Evolutionary conservation across 2,797 vertebrate species (phyloP).

Genomic region (Cheirogaleus major): DNA sequence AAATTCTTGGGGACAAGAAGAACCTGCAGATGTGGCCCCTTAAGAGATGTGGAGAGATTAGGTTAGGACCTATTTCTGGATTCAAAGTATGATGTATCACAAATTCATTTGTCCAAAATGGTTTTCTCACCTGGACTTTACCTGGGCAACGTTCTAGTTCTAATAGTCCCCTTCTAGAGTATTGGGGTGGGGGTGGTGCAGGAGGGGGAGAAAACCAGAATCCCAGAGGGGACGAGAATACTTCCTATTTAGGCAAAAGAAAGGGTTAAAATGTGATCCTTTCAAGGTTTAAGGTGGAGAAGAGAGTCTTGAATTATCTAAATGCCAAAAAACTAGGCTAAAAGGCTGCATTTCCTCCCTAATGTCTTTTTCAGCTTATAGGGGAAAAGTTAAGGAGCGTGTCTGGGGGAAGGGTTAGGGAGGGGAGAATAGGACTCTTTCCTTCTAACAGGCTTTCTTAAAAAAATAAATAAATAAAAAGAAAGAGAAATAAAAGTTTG

Average conservation of each 20-base stretch:
- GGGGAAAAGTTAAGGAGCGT: slow-evolving; percentile 58
- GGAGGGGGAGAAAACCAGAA: neutral
- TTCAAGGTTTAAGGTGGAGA: neutral
- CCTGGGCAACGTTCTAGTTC: neutral
- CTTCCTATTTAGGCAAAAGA: neutral
- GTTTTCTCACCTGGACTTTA: neutral
- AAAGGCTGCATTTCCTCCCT: neutral
- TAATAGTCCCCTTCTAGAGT: neutral
- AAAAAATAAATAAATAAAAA: neutral
- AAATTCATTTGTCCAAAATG: neutral
- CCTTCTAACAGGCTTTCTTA: slow-evolving; percentile 39
- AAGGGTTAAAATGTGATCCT: slow-evolving; percentile 57
- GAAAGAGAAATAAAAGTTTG: slow-evolving; percentile 53
- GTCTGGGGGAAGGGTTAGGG: slow-evolving; percentile 20
- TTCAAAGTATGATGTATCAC: neutral
- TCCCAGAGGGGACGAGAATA: neutral
- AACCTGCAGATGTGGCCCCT: neutral
- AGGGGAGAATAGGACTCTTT: neutral
- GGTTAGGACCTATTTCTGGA: neutral
- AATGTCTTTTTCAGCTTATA: slow-evolving; percentile 29
- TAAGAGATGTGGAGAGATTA: neutral
- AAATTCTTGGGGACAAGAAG: neutral
- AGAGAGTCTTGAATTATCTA: neutral
- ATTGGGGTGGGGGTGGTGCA: too few species aligned
- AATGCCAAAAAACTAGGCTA: neutral